Conservation (phyloP, 2,797 vertebrate species). For the Tympanoctomys barrerae region DNA sequence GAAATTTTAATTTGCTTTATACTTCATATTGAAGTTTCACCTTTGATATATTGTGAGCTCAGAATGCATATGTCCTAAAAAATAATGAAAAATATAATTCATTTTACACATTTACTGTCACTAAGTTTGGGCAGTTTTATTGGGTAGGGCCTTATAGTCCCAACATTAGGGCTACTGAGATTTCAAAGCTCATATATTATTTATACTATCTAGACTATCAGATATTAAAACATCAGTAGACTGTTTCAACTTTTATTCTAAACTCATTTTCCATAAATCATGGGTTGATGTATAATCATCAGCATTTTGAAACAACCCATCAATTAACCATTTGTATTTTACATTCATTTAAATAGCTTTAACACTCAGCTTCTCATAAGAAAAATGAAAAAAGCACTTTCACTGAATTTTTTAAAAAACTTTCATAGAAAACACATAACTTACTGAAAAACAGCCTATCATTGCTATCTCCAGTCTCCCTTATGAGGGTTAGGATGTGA, state of each 20-base stretch:
- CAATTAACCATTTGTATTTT: background rate
- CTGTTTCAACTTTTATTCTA: constrained; percentile 22
- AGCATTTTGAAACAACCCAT: constrained; percentile 1
- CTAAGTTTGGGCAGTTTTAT: background rate
- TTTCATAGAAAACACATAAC: background rate
- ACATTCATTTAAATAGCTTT: background rate
- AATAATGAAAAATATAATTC: background rate
- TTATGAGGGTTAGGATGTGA: background rate
- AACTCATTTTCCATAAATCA: background rate
- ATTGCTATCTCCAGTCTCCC: background rate
- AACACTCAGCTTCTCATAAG: background rate
- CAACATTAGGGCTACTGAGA: background rate
- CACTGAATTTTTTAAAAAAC: background rate
- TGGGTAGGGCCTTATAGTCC: background rate
- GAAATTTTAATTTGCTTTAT: constrained; percentile 32
- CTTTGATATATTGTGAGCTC: background rate
- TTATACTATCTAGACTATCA: background rate
- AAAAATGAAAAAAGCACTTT: background rate
- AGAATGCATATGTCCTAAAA: constrained; percentile 11
- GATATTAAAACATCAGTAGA: background rate
- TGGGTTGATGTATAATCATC: background rate
- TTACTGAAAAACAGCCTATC: background rate
- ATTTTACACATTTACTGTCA: constrained; percentile 21
- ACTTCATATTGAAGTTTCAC: constrained; percentile 43
- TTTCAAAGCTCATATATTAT: constrained; percentile 1